Conservation (phyloP, 2,797 vertebrate genomes). For the Poecilia wingei region DNA sequence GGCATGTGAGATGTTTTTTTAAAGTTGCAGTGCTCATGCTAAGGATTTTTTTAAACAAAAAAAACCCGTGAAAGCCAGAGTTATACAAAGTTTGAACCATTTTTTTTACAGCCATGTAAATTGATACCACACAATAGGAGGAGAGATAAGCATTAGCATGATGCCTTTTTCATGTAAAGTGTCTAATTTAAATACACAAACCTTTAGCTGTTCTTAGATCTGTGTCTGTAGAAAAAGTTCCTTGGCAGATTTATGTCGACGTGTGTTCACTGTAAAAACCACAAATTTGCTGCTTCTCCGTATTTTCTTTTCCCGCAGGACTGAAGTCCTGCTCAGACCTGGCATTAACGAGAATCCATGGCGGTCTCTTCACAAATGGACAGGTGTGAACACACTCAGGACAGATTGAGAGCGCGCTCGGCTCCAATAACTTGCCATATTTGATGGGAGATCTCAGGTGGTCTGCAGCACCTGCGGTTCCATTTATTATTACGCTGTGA, state of each 20-base stretch:
- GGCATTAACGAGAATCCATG: neutral
- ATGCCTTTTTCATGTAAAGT: neutral
- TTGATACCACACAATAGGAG: neutral
- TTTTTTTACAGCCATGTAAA: neutral
- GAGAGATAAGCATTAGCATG: neutral
- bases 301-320: neutral
- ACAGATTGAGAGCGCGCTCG: neutral
- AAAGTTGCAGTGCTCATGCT: neutral
- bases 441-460: neutral
- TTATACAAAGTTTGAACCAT: neutral
- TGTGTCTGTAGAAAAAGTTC: neutral
- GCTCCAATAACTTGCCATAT: neutral
- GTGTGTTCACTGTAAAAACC: neutral
- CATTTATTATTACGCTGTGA: neutral
- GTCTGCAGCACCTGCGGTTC: neutral
- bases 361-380: neutral
- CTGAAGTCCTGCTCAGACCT: neutral
- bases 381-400: neutral
- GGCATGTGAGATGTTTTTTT: neutral
- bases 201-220: neutral
- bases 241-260: neutral
- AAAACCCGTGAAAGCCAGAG: neutral
- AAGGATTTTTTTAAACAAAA: neutral
- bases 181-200: neutral
- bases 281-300: neutral